A percentile compares a stretch with the other conserved stretches of the same genome.
Conservation (phyloP, 2,888 invertebrate species). For the Linyphia triangularis region DNA sequence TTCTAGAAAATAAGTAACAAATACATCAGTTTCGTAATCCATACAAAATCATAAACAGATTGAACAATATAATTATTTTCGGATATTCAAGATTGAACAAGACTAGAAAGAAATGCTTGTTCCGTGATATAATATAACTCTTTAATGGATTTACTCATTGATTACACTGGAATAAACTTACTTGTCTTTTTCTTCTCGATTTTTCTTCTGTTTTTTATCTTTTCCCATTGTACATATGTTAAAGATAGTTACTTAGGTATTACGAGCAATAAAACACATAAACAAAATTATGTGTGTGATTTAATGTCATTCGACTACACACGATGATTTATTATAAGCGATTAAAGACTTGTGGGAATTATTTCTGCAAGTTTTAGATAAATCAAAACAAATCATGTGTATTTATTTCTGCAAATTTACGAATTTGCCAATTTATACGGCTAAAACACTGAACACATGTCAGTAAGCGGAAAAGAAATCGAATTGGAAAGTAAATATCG, state of each 20-base stretch:
- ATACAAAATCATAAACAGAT: too few relatives aligned
- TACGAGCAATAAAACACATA: slow-evolving; percentile 31
- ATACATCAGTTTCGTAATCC: too few relatives aligned
- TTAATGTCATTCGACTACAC: slow-evolving; percentile 44
- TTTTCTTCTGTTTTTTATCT: slow-evolving; percentile 73
- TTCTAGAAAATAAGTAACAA: too few relatives aligned
- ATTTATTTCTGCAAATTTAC: not conserved
- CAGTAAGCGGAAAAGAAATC: slow-evolving; percentile 23
- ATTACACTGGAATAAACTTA: not conserved
- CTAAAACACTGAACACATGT: slow-evolving; percentile 45
- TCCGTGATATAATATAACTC: too few relatives aligned
- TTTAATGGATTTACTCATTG: too few relatives aligned
- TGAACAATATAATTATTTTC: too few relatives aligned
- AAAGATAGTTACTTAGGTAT: slow-evolving; percentile 10
- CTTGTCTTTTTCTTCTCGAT: slow-evolving; percentile 58
- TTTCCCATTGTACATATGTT: slow-evolving; percentile 70
- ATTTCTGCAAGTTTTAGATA: not conserved
- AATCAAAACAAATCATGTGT: slow-evolving; percentile 41
- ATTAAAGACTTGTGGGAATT: not conserved
- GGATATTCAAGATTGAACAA: too few relatives aligned
- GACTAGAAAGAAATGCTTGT: too few relatives aligned
- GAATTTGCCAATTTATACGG: slow-evolving; percentile 7
- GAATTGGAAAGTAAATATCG: not conserved
- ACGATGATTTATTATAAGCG: not conserved
- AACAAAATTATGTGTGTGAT: slow-evolving; percentile 32